These are phyloP conservation scores for Tenthredo distinguenda DNA, from an alignment of 2,888 invertebrate genomes.

Conservation along the genomic window DNA sequence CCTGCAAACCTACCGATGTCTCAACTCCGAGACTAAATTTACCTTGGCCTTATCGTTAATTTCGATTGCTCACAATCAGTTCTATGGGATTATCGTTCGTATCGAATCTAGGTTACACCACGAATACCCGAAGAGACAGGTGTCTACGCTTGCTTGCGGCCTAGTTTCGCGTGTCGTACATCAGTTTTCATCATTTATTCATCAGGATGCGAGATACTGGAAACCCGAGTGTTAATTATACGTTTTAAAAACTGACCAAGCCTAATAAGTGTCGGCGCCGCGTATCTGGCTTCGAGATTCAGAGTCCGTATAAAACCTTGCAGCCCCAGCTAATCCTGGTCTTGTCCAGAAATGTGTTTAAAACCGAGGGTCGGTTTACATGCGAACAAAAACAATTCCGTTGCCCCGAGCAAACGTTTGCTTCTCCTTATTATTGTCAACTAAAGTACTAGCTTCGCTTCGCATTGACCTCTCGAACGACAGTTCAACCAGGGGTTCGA, in stretches of 20 bases:
- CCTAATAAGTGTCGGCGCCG: slow-evolving; percentile 35
- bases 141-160: slow-evolving; percentile 17
- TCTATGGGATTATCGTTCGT: neutral
- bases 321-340: slow-evolving; percentile 22
- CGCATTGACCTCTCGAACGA: neutral
- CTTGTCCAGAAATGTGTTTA: slow-evolving; percentile 35
- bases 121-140: neutral
- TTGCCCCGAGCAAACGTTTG: neutral
- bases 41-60: slow-evolving; percentile 49
- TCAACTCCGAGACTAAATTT: slow-evolving; percentile 8
- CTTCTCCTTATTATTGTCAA: neutral
- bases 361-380: slow-evolving; percentile 5
- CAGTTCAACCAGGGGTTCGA: slow-evolving; percentile 3
- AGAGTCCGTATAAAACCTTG: slow-evolving; percentile 32
- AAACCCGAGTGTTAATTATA: neutral
- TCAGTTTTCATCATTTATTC: neutral
- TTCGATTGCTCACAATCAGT: slow-evolving; percentile 51
- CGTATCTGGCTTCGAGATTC: slow-evolving; percentile 39
- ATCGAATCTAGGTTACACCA: slow-evolving; percentile 30
- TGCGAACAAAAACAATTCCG: slow-evolving; percentile 32
- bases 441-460: neutral
- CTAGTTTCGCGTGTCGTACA: neutral
- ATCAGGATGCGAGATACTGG: neutral
- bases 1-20: slow-evolving; percentile 36
- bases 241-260: slow-evolving; percentile 20